Base-by-base conservation (phyloP, 2,888 invertebrate genomes). In the Sclerodermus sp. region DNA sequence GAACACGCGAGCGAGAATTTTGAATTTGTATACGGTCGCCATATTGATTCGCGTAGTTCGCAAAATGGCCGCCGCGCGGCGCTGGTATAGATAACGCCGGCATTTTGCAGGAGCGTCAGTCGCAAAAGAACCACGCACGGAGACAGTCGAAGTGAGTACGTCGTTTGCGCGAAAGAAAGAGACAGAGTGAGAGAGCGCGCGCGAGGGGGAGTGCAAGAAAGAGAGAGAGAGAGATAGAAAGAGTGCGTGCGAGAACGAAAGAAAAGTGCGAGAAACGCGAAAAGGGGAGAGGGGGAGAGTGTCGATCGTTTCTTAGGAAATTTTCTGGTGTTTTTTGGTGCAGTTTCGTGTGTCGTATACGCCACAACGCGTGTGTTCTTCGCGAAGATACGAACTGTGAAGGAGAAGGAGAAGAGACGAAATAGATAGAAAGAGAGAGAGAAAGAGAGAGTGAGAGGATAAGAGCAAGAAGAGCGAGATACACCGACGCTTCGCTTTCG, bases 101-200 rank as follows among this genome's bases (percentile, higher is more conserved):
- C 41, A 44, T 57, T 55, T 53, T 63, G 60, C 64, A 62, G 56
- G 14, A 30, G 34, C 30, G 13, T 36, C 68, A 71, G 72, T 71
- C 68, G 66, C 62, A 65, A 49, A 58, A 60, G 60, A 62, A 68
- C 65, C 69, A 72, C 71, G 70, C 60, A 66, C 65, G 64, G 66
- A 62, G 63, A 34, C 62, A 57, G 66, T 61, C 48, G 57, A 41
- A 32, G 47, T 34, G 47, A 47, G 42, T 2, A 12, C 10, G 44
- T 34, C 44, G n/a, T 44, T 37, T 31, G 43, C 16, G 42, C 30
- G 42, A 18, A 31, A 40, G 43, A 17, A 30, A 42, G 40, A 17
- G 45, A 34, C 41, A 18, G 47, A 45, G 47, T 38, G 42, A 42
- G 29, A 29, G 45, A 45, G 18, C 15, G 17, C 9, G 18, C 2